Evolutionary conservation across 1,140 invertebrate species (phyloP).

Genomic region (Trissolcus basalis): DNA sequence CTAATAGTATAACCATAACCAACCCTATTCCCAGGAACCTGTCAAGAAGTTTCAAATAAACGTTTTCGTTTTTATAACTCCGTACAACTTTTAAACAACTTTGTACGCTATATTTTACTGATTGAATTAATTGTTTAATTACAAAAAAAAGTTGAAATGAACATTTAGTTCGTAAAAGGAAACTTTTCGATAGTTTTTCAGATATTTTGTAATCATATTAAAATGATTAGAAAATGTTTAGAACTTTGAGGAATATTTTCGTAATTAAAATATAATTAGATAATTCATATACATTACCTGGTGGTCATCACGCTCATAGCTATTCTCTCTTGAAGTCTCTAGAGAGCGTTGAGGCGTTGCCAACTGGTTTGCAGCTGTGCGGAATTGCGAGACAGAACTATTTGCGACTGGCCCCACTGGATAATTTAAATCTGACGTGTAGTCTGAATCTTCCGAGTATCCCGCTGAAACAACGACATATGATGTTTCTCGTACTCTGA

Average conservation of each 20-base stretch:
- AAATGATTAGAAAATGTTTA: too few species aligned
- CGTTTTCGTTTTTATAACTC: too few species aligned
- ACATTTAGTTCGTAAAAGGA: too few species aligned
- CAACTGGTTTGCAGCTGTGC: conserved; percentile 85
- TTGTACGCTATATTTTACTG: too few species aligned
- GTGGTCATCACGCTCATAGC: conserved; percentile 86
- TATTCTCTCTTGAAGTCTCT: conserved; percentile 88
- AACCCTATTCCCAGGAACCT: conserved; percentile 69
- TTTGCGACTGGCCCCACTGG: conserved; percentile 90
- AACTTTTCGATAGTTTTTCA: too few species aligned
- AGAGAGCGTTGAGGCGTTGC: conserved; percentile 86
- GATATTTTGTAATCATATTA: too few species aligned
- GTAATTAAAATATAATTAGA: too few species aligned
- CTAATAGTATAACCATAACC: conserved; percentile 72
- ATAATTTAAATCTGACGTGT: conserved; percentile 97
- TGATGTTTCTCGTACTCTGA: neutral
- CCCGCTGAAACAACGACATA: conserved; percentile 82
- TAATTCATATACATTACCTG: conserved; percentile 61
- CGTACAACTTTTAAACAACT: too few species aligned
- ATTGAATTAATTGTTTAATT: too few species aligned
- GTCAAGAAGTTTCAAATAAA: conserved; percentile 19
- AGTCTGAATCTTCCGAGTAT: conserved; percentile 97
- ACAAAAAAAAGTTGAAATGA: too few species aligned
- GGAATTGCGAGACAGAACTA: conserved; percentile 90
- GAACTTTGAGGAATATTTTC: too few species aligned